A percentile compares a stretch with the other conserved stretches of the same genome.
phyloP scores from a whole-genome alignment of 2,113 vertebrate species.

The Bujurquina vittata region DNA sequence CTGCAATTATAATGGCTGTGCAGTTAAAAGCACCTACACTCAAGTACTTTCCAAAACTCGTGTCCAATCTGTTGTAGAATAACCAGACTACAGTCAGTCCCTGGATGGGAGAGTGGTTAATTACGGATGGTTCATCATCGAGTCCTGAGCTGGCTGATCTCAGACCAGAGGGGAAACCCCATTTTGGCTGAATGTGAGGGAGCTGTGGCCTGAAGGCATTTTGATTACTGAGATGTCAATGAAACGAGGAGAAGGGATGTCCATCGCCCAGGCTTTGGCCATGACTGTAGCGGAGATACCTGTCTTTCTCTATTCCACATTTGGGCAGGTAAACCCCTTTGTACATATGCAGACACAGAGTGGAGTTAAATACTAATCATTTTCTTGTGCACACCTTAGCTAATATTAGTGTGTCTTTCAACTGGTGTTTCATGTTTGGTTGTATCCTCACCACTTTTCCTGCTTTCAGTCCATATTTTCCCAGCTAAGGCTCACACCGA shows the following conservation, averaged over 20 bases:
- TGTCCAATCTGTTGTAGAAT: constrained; percentile 31
- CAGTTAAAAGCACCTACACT: background rate
- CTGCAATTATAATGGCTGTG: background rate
- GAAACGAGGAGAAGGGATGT: constrained; percentile 87
- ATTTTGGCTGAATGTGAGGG: constrained; percentile 38
- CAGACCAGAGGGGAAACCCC: constrained; percentile 28
- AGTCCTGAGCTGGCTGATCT: constrained; percentile 52
- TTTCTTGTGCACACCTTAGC: background rate
- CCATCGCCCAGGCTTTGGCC: constrained; percentile 94
- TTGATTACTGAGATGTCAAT: constrained; percentile 85
- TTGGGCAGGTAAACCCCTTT: constrained; percentile 89
- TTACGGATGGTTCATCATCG: constrained; percentile 5
- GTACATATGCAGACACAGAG: background rate
- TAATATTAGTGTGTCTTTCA: background rate
- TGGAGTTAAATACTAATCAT: background rate
- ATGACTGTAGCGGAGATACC: constrained; percentile 99
- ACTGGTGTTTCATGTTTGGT: background rate
- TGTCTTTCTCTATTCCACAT: constrained; percentile 94
- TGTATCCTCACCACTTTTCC: background rate
- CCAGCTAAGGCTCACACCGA: constrained; percentile 90
- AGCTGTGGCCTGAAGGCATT: constrained; percentile 17
- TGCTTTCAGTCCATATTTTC: constrained; percentile 90
- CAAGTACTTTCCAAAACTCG: background rate
- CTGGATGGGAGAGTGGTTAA: constrained; percentile 46
- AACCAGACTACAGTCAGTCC: constrained; percentile 10